These are phyloP conservation scores for Ptiloglossa arizonensis DNA, from an alignment of 1,140 invertebrate genomes.

Conservation along the genomic window DNA sequence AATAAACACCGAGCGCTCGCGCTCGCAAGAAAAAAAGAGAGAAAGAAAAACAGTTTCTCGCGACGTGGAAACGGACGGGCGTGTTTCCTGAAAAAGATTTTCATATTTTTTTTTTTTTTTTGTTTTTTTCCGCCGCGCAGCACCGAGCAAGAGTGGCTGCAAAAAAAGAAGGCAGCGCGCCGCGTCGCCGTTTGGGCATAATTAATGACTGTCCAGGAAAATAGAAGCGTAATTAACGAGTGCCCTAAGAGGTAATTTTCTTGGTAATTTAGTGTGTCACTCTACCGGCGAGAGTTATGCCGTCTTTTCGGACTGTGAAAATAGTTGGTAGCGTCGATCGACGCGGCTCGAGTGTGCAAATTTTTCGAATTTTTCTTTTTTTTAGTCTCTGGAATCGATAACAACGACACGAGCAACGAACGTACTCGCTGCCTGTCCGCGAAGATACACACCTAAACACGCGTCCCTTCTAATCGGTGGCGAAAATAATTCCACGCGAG, in stretches of 20 bases:
- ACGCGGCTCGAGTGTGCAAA: too few relatives aligned
- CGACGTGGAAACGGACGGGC: not conserved
- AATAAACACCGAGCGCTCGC: not conserved
- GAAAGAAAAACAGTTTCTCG: not conserved
- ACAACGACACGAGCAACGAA: too few relatives aligned
- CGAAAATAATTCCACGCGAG: too few relatives aligned
- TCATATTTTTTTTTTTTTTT: too few relatives aligned
- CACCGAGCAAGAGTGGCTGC: not conserved
- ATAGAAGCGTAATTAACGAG: slow-evolving; percentile 44
- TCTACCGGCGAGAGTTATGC: not conserved
- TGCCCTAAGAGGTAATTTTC: slow-evolving; percentile 41
- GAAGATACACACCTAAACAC: too few relatives aligned
- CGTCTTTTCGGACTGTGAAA: not conserved
- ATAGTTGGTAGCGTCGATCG: slow-evolving; percentile 16
- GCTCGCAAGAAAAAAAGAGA: not conserved
- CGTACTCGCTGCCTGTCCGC: too few relatives aligned
- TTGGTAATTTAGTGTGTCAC: slow-evolving; percentile 43
- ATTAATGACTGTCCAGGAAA: slow-evolving; percentile 46
- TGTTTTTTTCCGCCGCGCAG: not conserved
- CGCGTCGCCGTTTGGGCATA: slow-evolving; percentile 16
- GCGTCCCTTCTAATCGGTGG: too few relatives aligned
- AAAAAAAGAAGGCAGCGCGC: not conserved
- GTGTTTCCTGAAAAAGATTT: too few relatives aligned
- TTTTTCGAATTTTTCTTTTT: too few relatives aligned
- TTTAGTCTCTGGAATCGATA: too few relatives aligned